These are phyloP conservation scores for Pseudanteris insignis DNA, from an alignment of 2,888 invertebrate genomes.

Conservation along the genomic window DNA sequence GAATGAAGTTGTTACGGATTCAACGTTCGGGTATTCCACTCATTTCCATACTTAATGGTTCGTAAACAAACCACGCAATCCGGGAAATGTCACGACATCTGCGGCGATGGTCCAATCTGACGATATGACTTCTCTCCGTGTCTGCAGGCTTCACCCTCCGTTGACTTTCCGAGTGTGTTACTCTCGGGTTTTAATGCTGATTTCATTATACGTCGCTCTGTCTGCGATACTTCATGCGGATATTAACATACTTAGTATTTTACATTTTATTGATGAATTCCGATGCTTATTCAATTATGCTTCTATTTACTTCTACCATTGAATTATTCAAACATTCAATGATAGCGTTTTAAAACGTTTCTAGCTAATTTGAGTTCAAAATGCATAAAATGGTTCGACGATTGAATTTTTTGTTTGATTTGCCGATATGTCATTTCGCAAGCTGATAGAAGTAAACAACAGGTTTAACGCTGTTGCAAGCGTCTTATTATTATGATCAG, in stretches of 20 bases:
- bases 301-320: too few species aligned
- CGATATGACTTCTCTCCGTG: constrained; percentile 11
- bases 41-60: constrained; percentile 53
- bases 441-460: too few species aligned
- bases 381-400: too few species aligned
- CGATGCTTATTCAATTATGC: constrained; percentile 6
- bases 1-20: constrained; percentile 28
- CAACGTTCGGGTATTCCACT: constrained; percentile 45
- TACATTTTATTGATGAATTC: constrained; percentile 11
- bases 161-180: constrained; percentile 11
- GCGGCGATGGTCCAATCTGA: constrained; percentile 22
- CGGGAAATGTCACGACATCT: constrained; percentile 36
- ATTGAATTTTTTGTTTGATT: too few species aligned
- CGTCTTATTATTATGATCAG: too few species aligned
- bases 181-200: constrained; percentile 17
- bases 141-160: constrained; percentile 9
- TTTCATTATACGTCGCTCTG: constrained; percentile 13
- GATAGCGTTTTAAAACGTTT: too few species aligned
- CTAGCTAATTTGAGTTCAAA: too few species aligned
- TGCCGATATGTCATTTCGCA: too few species aligned
- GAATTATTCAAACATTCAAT: too few species aligned
- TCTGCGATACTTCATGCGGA: too few species aligned
- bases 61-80: constrained; percentile 48
- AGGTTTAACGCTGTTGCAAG: too few species aligned
- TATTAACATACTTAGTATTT: too few species aligned